phyloP scores from a whole-genome alignment of 2,797 vertebrate genomes.

The Alectoris magna region DNA sequence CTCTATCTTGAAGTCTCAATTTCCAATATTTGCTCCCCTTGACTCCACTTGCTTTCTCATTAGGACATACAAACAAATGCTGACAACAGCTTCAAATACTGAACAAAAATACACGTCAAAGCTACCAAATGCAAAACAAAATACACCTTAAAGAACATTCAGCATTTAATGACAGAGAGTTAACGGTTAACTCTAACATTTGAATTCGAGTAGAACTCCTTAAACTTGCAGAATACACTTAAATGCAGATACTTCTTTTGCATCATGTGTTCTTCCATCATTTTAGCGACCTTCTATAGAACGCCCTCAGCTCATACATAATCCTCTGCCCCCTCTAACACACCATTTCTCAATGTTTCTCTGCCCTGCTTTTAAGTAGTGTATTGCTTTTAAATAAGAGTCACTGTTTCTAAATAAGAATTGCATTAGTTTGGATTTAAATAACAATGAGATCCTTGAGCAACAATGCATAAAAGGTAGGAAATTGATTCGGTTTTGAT shows the following conservation, averaged over 20 bases:
- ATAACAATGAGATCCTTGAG: neutral
- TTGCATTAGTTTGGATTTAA: neutral
- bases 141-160: neutral
- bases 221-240: neutral
- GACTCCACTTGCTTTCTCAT: neutral
- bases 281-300: neutral
- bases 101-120: neutral
- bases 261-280: neutral
- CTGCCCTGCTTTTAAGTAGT: neutral
- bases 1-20: neutral
- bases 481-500: neutral
- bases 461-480: neutral
- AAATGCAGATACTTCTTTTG: neutral
- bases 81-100: neutral
- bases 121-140: neutral
- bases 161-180: neutral
- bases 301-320: neutral
- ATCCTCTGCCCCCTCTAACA: fast-evolving
- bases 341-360: neutral
- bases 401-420: neutral
- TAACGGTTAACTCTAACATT: neutral
- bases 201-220: neutral
- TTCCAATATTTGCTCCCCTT: neutral
- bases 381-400: neutral
- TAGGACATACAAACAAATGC: neutral